Evolutionary conservation across 2,797 vertebrate species (phyloP), one percentile per base, ranked within the genome.

Genomic region (Heliangelus exortis): DNA sequence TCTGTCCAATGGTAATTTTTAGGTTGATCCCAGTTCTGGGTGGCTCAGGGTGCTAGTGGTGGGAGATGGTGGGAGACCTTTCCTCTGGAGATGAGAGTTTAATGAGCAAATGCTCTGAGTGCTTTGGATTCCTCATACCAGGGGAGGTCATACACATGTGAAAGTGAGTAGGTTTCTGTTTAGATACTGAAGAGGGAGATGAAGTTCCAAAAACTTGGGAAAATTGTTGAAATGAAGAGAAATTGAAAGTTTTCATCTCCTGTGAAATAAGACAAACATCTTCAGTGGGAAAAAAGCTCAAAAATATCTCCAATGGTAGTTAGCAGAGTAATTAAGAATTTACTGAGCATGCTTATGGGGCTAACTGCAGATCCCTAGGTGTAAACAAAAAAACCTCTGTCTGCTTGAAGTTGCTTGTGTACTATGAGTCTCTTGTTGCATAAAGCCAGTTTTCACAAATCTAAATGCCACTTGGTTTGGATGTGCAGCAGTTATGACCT

Each of bases 281-380:
- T 48, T 87, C 2, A 3, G 15, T 29, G 29, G 5, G 2, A 0
- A 3, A 39, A 28, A 19, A 7, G 2, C n/a, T 55, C 2, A 51
- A 51, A 86, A 57, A 15, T 41, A 1, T 36, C 12, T 72, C 76
- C 10, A 20, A 1, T 58, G 26, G 22, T 34, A 61, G 39, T 74
- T 13, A 65, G 21, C 50, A 84, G 51, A 58, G 33, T 15, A 68
- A 36, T 75, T 67, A 68, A 29, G 53, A 81, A 47, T 53, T 68
- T 72, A 67, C 15, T 65, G 50, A 33, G 19, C 7, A 8, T 23
- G 31, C 41, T 54, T 29, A 6, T 7, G 9, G 75, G 55, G 13
- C 17, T 80, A 65, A 51, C 5, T 71, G 62, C 4, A 6, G 6
- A 36, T 39, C 23, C 67, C 34, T 41, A 28, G 21, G n/a, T 14